Evolutionary conservation across 2,888 invertebrate genomes (phyloP), one percentile per base, ranked within the genome.

Genomic region (Coleophora deauratella): DNA sequence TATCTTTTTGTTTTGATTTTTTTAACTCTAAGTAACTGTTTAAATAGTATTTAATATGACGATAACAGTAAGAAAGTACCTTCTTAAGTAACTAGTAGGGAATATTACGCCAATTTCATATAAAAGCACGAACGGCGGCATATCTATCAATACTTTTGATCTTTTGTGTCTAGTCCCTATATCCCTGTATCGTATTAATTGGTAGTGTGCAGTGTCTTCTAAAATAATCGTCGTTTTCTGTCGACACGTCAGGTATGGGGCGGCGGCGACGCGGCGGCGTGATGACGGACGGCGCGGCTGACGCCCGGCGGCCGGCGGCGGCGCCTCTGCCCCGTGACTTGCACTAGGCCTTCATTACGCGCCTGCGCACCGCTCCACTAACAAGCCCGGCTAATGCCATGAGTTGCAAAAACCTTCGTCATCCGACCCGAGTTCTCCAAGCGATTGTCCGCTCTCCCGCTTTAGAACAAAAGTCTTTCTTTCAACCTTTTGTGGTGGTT

Each of bases 301-400:
- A 40, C 66, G 73, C 63, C 21, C 21, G 21, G 21, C 68, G 69
- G 60, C 66, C 68, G 69, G 60, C 66, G 70, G 70, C 72, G 81
- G 76, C 80, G 75, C 72, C 72, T 67, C 66, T 58, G 62, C 66
- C 66, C 66, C 66, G 57, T 85, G 84, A 85, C 84, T 85, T 82
- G 84, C 84, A 75, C 52, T 67, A 69, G 65, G 59, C 69, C 72
- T 77, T 84, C 79, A 82, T 80, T 82, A 82, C 75, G 66, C 46
- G 42, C 59, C 59, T 55, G 57, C 54, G 50, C 60, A 55, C 60
- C 59, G 62, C 62, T 49, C 57, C 71, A 77, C 82, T 85, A 85
- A 85, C 85, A 82, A 85, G 85, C 81, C 74, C 54, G 65, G 80
- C 76, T 82, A 84, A 84, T 82, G 80, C 84, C 80, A 73, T 85